Base-by-base conservation (phyloP, 1,140 invertebrate species). In the Neotoxoptera formosana region DNA sequence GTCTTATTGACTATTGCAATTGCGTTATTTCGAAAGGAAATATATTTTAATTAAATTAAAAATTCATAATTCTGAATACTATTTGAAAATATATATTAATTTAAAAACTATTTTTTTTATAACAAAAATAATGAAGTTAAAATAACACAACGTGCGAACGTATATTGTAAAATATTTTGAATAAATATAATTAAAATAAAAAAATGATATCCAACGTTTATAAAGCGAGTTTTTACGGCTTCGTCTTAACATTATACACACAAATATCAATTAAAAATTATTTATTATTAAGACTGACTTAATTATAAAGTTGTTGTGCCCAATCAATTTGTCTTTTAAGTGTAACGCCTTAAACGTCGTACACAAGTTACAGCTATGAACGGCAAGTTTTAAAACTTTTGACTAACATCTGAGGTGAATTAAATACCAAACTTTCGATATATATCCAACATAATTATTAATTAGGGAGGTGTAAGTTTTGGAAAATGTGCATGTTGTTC, bases 301-400 rank as follows among this genome's bases (percentile, higher is more conserved):
- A 60, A 90, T 90, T 67, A 90, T 34, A 60, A 60, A 90, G 41
- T 90, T 89, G 56, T 67, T 90, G 23, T 90, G 20, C 14, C 14
- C 56, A n/a, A 67, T 45, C 53, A 17, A 67, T 90, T 90, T 41
- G 67, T 90, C 36, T 90, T 34, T 56, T 67, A n/a, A 67, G 25
- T 90, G 25, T 60, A 90, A 60, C 56, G 41, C 53, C 53, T 90
- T 45, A 7, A 67, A 67, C 14, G 20, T 21, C 89, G 14, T 89
- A 56, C 21, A 56, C 34, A 36, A 67, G 25, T 51, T 41, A 67
- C 45, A 41, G 60, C 41, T 90, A 90, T 76, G 30, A 90, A 90
- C 53, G 51, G 51, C 21, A 67, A 90, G 56, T 90, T 90, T 90
- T 90, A 90, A 67, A 90, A 90, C 36, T 90, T 60, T 90, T 67